A percentile compares a stretch with the other conserved stretches of the same genome.
These are phyloP conservation scores for Myiozetetes cayanensis DNA, from an alignment of 2,113 vertebrate genomes.

Conservation along the genomic window DNA sequence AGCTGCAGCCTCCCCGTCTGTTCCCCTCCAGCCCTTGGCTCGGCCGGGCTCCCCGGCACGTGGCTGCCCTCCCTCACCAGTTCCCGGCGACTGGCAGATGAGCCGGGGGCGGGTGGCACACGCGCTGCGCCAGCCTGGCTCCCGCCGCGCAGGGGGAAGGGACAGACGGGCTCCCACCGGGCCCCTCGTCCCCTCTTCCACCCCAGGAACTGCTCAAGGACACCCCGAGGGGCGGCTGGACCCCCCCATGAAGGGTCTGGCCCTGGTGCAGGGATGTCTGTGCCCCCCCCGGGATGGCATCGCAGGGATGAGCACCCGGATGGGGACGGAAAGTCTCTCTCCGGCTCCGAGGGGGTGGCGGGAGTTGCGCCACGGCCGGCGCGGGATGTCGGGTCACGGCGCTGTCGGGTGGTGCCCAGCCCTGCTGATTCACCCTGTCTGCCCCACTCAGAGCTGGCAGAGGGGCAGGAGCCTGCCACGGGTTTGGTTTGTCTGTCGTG, in stretches of 20 bases:
- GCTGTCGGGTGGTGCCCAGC: background rate
- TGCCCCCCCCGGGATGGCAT: background rate
- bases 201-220: accelerated
- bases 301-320: accelerated
- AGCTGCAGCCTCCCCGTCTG: background rate
- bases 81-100: background rate
- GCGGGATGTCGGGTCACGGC: accelerated
- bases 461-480: accelerated
- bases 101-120: slow-evolving; percentile 22
- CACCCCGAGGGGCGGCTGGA: accelerated
- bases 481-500: accelerated
- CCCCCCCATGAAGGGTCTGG: accelerated
- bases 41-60: background rate
- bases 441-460: background rate
- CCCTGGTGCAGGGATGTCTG: accelerated
- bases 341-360: accelerated
- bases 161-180: background rate
- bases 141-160: background rate
- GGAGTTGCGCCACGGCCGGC: accelerated
- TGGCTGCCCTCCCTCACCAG: background rate
- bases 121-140: background rate
- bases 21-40: background rate
- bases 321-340: accelerated
- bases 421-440: background rate
- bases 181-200: background rate